Percentiles rank a stretch among this genome's conserved stretches.
Conservation (phyloP, 2,113 vertebrate genomes). For the Centropus bengalensis region DNA sequence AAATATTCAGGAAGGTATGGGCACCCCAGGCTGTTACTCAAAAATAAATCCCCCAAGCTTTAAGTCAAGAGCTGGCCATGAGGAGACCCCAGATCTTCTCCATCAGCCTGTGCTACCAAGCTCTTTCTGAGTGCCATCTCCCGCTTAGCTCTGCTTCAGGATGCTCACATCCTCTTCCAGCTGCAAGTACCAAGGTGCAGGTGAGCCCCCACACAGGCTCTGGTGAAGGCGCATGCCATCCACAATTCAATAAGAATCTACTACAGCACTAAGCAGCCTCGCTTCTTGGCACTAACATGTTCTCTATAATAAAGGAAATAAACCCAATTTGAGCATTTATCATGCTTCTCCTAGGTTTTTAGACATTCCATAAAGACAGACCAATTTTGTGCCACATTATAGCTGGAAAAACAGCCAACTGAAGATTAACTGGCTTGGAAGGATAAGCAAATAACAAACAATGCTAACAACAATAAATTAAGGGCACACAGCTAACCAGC, state of each 20-base stretch:
- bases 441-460: constrained; percentile 12
- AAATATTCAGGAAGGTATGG: no score
- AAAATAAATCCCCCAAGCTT: no score
- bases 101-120: background rate
- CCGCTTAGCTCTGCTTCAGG: background rate
- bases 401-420: background rate
- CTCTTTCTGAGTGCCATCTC: no score
- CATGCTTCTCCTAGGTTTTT: background rate
- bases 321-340: background rate
- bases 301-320: background rate
- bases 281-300: background rate
- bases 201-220: background rate
- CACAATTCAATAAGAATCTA: background rate
- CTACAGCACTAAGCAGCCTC: background rate
- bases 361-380: background rate
- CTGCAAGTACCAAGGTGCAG: accelerated
- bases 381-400: background rate
- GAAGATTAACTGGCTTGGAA: background rate
- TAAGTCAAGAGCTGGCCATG: background rate
- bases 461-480: background rate
- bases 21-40: no score
- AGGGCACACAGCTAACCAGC: background rate
- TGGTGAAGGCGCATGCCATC: no score
- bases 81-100: background rate
- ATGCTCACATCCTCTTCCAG: background rate